Evolutionary conservation across 2,113 vertebrate species (phyloP).

Genomic region (Brevimyrus niger): DNA sequence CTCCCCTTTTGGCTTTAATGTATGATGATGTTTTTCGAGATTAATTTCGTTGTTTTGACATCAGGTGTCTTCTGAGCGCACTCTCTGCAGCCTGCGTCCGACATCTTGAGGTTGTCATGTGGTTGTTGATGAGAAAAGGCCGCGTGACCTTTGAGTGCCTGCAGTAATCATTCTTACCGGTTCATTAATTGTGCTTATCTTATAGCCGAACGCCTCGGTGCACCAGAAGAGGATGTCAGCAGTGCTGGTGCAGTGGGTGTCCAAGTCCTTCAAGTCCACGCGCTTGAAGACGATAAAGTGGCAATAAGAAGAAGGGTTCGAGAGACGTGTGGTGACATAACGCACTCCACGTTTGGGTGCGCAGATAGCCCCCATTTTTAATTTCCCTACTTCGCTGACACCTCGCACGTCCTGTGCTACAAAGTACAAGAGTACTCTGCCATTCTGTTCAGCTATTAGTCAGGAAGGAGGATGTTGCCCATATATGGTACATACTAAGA

Average conservation of each 20-base stretch:
- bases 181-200: not conserved
- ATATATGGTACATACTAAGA: not conserved
- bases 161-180: not conserved
- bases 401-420: not conserved
- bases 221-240: not conserved
- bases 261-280: too few relatives aligned
- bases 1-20: not conserved
- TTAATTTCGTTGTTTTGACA: not conserved
- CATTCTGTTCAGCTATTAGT: not conserved
- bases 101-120: not conserved
- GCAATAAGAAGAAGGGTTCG: not conserved
- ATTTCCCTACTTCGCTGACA: not conserved
- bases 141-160: not conserved
- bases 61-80: not conserved
- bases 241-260: not conserved
- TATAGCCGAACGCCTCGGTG: not conserved
- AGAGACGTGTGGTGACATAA: not conserved
- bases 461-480: not conserved
- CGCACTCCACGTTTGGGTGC: not conserved
- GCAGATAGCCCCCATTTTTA: not conserved
- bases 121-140: not conserved
- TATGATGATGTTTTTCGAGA: not conserved
- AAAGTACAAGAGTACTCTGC: not conserved
- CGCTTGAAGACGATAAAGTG: not conserved
- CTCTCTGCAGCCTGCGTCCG: not conserved